A percentile compares a stretch with the other conserved stretches of the same genome.
phyloP scores from a whole-genome alignment of 2,888 invertebrate genomes.

The Acronicta leporina region DNA sequence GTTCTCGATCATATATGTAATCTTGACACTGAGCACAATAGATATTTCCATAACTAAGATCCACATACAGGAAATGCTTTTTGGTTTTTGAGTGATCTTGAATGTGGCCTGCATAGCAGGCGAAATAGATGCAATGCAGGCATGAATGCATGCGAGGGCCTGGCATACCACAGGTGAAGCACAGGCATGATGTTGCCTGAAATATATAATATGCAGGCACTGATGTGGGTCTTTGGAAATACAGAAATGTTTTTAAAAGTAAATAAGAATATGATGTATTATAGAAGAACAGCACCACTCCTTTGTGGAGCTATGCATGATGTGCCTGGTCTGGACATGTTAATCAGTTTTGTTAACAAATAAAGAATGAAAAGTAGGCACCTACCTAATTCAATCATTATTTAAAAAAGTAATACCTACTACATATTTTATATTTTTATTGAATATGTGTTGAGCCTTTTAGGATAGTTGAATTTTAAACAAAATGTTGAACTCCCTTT shows the following conservation, averaged over 20 bases:
- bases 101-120: constrained; percentile 96
- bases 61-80: constrained; percentile 95
- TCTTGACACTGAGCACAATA: constrained; percentile 97
- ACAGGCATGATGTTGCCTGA: constrained; percentile 94
- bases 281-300: too few species aligned
- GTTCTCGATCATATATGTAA: constrained; percentile 96
- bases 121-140: constrained; percentile 97
- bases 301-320: too few species aligned
- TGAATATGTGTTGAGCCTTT: too few species aligned
- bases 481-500: too few species aligned
- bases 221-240: constrained; percentile 23
- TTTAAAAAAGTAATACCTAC: too few species aligned
- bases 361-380: too few species aligned
- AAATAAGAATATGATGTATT: not conserved
- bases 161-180: constrained; percentile 94
- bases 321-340: too few species aligned
- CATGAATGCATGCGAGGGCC: constrained; percentile 95
- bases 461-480: too few species aligned
- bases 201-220: constrained; percentile 49
- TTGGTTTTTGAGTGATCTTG: constrained; percentile 94
- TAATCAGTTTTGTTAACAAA: too few species aligned
- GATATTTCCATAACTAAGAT: constrained; percentile 96
- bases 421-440: too few species aligned
- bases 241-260: constrained; percentile 2
- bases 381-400: too few species aligned